Evolutionary conservation across 2,888 invertebrate genomes (phyloP).

Genomic region (Eurytoma adleriae): DNA sequence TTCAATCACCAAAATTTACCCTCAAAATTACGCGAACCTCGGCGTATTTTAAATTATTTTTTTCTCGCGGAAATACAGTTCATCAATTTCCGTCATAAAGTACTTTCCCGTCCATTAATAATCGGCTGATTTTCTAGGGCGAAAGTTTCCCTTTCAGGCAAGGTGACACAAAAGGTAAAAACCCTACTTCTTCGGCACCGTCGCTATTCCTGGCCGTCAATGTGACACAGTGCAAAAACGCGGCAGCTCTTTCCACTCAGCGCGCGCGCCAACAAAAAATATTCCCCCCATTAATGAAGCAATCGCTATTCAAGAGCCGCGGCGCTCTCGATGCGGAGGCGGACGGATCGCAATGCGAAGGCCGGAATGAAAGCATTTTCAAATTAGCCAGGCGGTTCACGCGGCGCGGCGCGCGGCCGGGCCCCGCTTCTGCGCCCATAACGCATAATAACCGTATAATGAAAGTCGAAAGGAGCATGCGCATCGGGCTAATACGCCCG

Average conservation of each 20-base stretch:
- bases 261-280: not conserved
- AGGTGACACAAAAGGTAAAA: no score
- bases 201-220: no score
- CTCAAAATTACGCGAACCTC: no score
- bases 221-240: not conserved
- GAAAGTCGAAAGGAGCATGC: not conserved
- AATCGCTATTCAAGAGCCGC: slow-evolving; percentile 20
- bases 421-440: not conserved
- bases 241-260: not conserved
- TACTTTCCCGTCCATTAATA: no score
- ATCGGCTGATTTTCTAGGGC: no score
- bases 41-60: no score
- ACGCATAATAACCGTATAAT: slow-evolving; percentile 8
- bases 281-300: slow-evolving; percentile 1
- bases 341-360: not conserved
- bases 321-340: not conserved
- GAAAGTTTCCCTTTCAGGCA: no score
- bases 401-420: not conserved
- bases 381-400: not conserved
- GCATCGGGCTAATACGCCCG: not conserved
- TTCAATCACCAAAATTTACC: no score
- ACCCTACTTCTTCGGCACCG: no score
- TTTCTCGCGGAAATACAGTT: no score
- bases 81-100: no score
- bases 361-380: slow-evolving; percentile 5